Conservation (phyloP, 2,113 vertebrate genomes). For the Nipponia nippon region DNA sequence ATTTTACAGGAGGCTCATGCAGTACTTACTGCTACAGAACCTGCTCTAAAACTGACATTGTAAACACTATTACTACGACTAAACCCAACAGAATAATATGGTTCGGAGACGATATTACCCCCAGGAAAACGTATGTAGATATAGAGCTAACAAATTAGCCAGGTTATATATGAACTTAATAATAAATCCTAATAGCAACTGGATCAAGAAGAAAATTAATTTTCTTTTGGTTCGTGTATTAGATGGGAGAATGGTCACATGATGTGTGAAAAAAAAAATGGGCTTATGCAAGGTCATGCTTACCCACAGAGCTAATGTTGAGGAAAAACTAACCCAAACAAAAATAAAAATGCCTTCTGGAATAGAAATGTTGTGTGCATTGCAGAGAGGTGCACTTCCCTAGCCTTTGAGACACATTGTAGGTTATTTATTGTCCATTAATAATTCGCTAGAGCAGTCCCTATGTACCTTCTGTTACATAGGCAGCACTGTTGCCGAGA, state of each 20-base stretch:
- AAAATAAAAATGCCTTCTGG: background rate
- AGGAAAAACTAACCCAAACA: background rate
- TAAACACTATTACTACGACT: background rate
- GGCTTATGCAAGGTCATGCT: background rate
- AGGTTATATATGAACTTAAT: background rate
- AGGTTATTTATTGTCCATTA: conserved; percentile 54
- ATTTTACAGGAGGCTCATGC: background rate
- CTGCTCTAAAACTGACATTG: background rate
- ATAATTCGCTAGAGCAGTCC: conserved; percentile 25
- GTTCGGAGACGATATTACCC: background rate
- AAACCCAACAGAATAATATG: background rate
- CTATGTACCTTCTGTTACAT: background rate
- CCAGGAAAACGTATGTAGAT: background rate
- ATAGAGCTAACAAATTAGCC: background rate
- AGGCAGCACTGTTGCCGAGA: background rate
- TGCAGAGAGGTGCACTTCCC: background rate
- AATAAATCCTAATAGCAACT: background rate
- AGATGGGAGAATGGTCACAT: background rate
- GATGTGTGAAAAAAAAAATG: background rate
- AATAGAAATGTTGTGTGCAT: background rate
- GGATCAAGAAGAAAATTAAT: background rate
- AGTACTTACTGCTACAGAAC: background rate
- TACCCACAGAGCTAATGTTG: background rate
- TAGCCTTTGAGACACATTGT: conserved; percentile 7
- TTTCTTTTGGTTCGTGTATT: background rate